Evolutionary conservation across 2,797 vertebrate species (phyloP), one percentile per base, ranked within the genome.

Genomic region (Malurus leucopterus): DNA sequence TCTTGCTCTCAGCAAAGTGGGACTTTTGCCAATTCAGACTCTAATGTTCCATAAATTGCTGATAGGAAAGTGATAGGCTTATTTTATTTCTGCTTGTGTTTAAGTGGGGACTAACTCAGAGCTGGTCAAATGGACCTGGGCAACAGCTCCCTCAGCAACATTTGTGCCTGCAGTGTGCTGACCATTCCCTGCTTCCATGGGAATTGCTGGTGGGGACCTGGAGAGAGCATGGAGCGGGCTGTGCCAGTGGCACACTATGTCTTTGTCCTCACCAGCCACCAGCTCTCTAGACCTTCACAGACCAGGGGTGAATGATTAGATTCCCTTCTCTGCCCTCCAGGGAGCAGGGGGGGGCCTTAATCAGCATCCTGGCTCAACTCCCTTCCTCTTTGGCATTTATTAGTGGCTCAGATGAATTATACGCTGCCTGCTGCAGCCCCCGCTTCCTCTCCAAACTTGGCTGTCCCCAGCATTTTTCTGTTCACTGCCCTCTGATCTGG

Each of bases 41-140:
- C 67, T 80, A 92, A 88, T 82, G 88, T 86, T 94, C 83, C 89
- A 88, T 71, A 93, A 94, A 92, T 86, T 82, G 85, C 83, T 82
- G 93, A 84, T 86, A 93, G 93, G 74, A 74, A 90, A 86, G 65
- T 1, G 14, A 90, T 82, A 86, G 86, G 81, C 44, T 64, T 44
- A 11, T 82, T 88, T 86, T 55, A 68, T 68, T 93, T 70, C 71
- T 74, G 61, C 32, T 4, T 46, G n/a, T 53, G 38, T 61, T 92
- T 84, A 70, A 71, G 74, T 21, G 23, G 55, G 46, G 64, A 27
- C 36, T 73, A 81, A 92, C 78, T 57, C 59, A 62, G 64, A 36
- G 38, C 19, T 0, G 1, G 55, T 55, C 89, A 65, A 67, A 77
- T 2, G 4, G 36, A 46, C 23, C 34, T 0, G 0, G 69, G 18